phyloP scores from a whole-genome alignment of 2,888 invertebrate species.

The Germaria angustata region DNA sequence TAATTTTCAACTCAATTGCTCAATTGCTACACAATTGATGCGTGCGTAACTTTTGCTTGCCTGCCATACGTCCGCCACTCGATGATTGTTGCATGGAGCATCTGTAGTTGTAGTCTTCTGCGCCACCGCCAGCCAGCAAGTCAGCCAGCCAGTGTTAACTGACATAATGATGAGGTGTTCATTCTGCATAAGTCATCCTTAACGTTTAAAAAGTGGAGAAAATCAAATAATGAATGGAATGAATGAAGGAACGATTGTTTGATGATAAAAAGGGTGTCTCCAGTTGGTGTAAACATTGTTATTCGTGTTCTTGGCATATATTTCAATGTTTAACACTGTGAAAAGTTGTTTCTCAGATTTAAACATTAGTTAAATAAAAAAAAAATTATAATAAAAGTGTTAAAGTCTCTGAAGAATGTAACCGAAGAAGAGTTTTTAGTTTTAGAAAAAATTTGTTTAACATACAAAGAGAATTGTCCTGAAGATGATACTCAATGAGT shows the following conservation, averaged over 20 bases:
- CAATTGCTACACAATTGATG: slow-evolving; percentile 53
- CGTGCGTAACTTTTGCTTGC: slow-evolving; percentile 29
- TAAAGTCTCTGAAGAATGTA: not conserved
- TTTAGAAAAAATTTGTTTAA: too few relatives aligned
- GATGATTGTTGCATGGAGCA: slow-evolving; percentile 19
- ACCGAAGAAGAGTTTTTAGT: not conserved
- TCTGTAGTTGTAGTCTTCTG: not conserved
- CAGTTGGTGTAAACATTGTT: slow-evolving; percentile 56
- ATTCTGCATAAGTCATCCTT: slow-evolving; percentile 23
- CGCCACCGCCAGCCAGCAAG: slow-evolving; percentile 8
- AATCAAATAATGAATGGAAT: not conserved
- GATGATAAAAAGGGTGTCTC: slow-evolving; percentile 38
- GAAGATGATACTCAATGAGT: too few relatives aligned
- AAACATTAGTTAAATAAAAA: slow-evolving; percentile 17
- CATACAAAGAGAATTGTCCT: too few relatives aligned
- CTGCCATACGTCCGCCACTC: not conserved
- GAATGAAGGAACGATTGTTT: not conserved
- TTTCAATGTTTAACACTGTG: slow-evolving; percentile 50
- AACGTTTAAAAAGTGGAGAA: not conserved
- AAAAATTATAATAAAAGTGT: not conserved
- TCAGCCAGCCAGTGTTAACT: slow-evolving; percentile 21
- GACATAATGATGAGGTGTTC: slow-evolving; percentile 46
- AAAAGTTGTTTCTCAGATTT: slow-evolving; percentile 45
- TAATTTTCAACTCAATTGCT: slow-evolving; percentile 60
- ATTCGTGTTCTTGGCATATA: not conserved